Conservation (phyloP, 2,113 vertebrate species). For the Rynchops niger region DNA sequence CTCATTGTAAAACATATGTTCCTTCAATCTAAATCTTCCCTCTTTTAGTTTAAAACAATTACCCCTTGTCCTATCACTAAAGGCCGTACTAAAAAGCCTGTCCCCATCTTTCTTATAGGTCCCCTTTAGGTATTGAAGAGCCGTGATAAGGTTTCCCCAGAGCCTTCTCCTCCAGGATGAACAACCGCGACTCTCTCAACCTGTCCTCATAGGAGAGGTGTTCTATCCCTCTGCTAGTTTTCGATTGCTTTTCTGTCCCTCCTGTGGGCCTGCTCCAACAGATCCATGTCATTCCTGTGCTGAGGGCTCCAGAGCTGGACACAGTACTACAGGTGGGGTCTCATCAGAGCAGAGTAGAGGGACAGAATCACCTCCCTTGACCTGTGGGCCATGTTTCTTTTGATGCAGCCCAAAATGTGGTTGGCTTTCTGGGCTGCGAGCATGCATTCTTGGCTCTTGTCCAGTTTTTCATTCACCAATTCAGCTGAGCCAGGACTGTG, state of each 20-base stretch:
- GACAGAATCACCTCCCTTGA: neutral
- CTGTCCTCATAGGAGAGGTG: neutral
- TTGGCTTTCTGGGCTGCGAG: neutral
- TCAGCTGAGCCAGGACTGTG: neutral
- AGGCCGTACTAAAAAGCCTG: neutral
- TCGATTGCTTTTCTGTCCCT: neutral
- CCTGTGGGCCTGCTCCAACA: rapidly evolving
- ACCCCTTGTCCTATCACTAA: neutral
- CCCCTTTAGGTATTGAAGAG: neutral
- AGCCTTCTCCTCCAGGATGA: neutral
- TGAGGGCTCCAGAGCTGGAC: neutral
- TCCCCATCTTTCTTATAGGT: neutral
- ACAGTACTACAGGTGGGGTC: neutral
- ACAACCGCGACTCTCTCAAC: neutral
- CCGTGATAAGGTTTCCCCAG: rapidly evolving
- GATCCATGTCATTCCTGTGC: neutral
- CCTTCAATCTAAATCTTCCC: neutral
- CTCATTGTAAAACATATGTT: neutral
- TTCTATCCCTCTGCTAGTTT: neutral
- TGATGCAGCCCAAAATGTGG: neutral
- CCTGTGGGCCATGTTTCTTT: neutral
- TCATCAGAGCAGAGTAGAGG: neutral
- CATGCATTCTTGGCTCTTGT: rapidly evolving
- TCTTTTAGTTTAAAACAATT: neutral
- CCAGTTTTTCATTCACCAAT: neutral